phyloP scores from a whole-genome alignment of 1,140 invertebrate genomes.

The Tetramorium parvispinum region DNA sequence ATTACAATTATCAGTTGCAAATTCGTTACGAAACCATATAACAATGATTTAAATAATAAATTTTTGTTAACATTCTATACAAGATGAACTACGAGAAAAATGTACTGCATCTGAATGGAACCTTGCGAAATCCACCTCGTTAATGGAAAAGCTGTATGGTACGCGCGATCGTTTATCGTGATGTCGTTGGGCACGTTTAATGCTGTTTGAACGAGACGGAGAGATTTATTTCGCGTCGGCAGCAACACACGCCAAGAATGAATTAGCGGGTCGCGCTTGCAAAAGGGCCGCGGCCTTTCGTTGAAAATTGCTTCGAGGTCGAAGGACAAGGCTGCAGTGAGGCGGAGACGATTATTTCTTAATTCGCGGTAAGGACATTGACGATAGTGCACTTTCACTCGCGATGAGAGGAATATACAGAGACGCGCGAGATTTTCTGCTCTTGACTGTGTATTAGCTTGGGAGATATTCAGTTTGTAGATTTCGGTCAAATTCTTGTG shows the following conservation, averaged over 20 bases:
- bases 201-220: constrained; percentile 43
- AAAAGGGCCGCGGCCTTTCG: constrained; percentile 19
- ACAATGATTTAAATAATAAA: background rate
- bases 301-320: constrained; percentile 27
- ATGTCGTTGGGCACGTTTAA: constrained; percentile 19
- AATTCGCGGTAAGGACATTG: constrained; percentile 24
- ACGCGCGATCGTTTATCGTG: constrained; percentile 49
- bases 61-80: background rate
- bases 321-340: constrained; percentile 44
- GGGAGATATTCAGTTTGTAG: background rate
- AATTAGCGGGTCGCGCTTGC: constrained; percentile 40
- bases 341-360: constrained; percentile 24
- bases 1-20: background rate
- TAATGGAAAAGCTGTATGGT: constrained; percentile 34
- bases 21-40: background rate
- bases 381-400: constrained; percentile 11
- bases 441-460: background rate
- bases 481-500: background rate
- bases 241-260: constrained; percentile 26
- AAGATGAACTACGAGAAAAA: background rate
- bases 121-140: constrained; percentile 30
- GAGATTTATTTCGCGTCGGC: constrained; percentile 45
- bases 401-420: background rate
- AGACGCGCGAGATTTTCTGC: background rate
- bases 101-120: constrained; percentile 18